Evolutionary conservation across 2,888 invertebrate species (phyloP), one percentile per base, ranked within the genome.

Genomic region (Nemotelus pantherinus): DNA sequence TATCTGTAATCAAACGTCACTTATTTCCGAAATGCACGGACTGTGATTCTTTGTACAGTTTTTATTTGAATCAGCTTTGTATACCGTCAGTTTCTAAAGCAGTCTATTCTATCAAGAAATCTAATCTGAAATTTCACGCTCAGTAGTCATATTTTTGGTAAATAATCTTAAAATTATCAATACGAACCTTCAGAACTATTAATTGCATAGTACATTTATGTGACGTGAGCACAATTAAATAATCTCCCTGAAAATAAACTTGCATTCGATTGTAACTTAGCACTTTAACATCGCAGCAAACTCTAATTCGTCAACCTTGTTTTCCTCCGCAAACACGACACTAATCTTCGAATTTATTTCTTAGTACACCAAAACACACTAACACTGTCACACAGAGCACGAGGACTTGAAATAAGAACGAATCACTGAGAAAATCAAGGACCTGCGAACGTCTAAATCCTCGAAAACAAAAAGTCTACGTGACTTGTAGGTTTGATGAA

Each of bases 131-230:
- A 25, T 25, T 25, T 25, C 25, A 25, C 25, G 25, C 25, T 25
- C 25, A 25, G 25, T 25, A 25, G 25, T 25, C 25, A 25, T 25
- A 25, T 25, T 25, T 25, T 25, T 25, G 25, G 25, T 1, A 25
- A 25, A 1, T 25, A 25, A 25, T 25, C 25, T 25, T 25, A 25
- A 25, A 25, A 25, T 25, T 25, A 25, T 25, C 25, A 50, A 67
- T 50, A 80, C 85, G 85, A 82, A 86, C 86, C 86, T 86, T 85
- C 85, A 82, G 86, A 85, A 83, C 85, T 84, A 82, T 86, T 86
- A 85, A 86, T 86, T 85, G 85, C 86, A 86, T 86, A 85, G 86
- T 86, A 86, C 86, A 86, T 86, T 83, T 84, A 86, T 83, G 48
- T 48, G 60, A 39, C 48, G 45, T 74, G 48, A 74, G 48, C 74